These are phyloP conservation scores for Gonioctena quinquepunctata DNA, from an alignment of 1,140 invertebrate genomes.

Conservation along the genomic window DNA sequence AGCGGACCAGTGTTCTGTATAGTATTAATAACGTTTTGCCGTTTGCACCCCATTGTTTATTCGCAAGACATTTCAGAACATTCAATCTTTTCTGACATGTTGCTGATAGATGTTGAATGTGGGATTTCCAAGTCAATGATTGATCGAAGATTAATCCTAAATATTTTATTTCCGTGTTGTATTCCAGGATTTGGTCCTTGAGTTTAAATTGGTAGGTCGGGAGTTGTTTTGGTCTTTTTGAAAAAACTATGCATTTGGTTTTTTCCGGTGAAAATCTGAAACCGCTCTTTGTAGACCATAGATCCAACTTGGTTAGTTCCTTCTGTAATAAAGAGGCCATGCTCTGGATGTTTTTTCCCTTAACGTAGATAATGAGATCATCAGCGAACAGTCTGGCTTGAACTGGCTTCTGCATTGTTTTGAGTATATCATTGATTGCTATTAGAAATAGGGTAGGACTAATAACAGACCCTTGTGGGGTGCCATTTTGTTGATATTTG, in stretches of 20 bases:
- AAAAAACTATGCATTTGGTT: constrained; percentile 5
- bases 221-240: background rate
- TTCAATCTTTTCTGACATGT: background rate
- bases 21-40: constrained; percentile 14
- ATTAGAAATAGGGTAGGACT: constrained; percentile 13
- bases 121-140: background rate
- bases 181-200: too few species aligned
- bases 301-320: background rate
- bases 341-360: background rate
- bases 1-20: constrained; percentile 23
- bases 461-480: constrained; percentile 15
- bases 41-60: constrained; percentile 16
- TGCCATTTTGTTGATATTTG: constrained; percentile 8
- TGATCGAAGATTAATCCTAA: background rate
- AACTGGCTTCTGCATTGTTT: background rate
- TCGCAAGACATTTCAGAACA: background rate
- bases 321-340: background rate
- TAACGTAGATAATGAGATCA: constrained; percentile 4
- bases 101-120: background rate
- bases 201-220: too few species aligned
- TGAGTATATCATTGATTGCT: background rate
- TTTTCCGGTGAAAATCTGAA: background rate
- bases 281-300: background rate
- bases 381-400: constrained; percentile 14
- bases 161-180: background rate